These are phyloP conservation scores for Dendrolimus kikuchii DNA, from an alignment of 1,140 invertebrate genomes.

Conservation along the genomic window DNA sequence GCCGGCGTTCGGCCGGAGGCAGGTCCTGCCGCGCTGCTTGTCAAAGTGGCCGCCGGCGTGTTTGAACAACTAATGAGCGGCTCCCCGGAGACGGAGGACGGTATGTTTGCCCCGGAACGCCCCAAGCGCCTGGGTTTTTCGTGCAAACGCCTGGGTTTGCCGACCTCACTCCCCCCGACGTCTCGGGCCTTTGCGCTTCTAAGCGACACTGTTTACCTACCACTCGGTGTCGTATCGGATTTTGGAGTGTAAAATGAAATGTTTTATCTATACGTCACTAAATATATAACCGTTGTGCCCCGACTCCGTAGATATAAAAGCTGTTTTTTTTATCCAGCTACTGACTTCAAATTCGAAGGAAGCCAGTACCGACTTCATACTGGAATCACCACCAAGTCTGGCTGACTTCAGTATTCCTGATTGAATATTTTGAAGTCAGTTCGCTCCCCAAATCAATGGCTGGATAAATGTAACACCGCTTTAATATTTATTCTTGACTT, in stretches of 20 bases:
- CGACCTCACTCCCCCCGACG: constrained; percentile 21
- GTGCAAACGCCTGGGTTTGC: constrained; percentile 35
- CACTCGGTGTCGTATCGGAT: constrained; percentile 48
- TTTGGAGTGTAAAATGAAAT: constrained; percentile 49
- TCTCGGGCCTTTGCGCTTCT: constrained; percentile 11
- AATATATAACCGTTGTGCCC: constrained; percentile 7
- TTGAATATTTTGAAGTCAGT: no score
- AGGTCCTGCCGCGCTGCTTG: constrained; percentile 41
- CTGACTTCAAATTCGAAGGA: no score
- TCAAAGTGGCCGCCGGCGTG: constrained; percentile 64
- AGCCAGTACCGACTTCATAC: no score
- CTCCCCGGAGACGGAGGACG: constrained; percentile 39
- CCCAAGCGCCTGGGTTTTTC: constrained; percentile 49
- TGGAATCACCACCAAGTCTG: no score
- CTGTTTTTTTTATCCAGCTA: no score
- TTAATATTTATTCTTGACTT: no score
- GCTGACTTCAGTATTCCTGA: no score
- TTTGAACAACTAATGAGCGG: constrained; percentile 52
- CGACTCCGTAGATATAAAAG: no score
- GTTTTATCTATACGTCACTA: constrained; percentile 33
- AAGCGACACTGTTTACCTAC: constrained; percentile 35
- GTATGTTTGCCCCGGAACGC: constrained; percentile 47
- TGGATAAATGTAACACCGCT: no score
- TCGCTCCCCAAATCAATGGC: no score
- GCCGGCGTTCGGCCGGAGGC: constrained; percentile 18